Conservation (phyloP, 2,888 invertebrate species). For the Drosophila koepferae region DNA sequence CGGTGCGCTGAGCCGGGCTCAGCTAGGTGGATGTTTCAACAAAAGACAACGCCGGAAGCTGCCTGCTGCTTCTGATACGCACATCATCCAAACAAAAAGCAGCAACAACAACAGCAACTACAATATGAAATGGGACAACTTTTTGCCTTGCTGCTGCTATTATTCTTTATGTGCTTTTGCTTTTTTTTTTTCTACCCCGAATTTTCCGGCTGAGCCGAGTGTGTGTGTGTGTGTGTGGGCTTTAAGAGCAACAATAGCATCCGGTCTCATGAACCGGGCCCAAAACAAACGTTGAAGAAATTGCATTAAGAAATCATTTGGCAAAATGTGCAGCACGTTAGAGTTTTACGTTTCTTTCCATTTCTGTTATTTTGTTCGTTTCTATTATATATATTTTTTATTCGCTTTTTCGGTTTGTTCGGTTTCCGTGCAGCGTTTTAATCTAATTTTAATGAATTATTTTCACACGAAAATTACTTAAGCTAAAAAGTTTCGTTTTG, state of each 20-base stretch:
- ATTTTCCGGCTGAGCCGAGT: conserved; percentile 27
- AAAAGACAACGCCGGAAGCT: conserved; percentile 55
- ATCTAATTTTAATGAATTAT: conserved; percentile 77
- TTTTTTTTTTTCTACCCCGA: conserved; percentile 28
- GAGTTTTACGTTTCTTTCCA: conserved; percentile 23
- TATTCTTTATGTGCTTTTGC: conserved; percentile 67
- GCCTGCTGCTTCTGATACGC: conserved; percentile 42
- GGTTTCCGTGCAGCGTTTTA: conserved; percentile 39
- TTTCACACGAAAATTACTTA: conserved; percentile 61
- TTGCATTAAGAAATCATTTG: conserved; percentile 80
- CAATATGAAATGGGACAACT: conserved; percentile 28
- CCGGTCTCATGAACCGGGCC: conserved; percentile 36
- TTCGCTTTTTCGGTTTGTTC: conserved; percentile 13
- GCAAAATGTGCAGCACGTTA: conserved; percentile 47
- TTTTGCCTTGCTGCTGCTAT: conserved; percentile 46
- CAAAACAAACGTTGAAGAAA: conserved; percentile 44
- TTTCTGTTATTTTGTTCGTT: conserved; percentile 2
- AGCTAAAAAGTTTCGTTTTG: conserved; percentile 57
- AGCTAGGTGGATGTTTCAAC: conserved; percentile 40
- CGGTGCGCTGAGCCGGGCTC: conserved; percentile 26
- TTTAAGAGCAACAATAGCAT: conserved; percentile 63
- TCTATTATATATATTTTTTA: too few relatives aligned
- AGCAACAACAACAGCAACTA: conserved; percentile 1
- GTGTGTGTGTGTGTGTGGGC: conserved; percentile 18
- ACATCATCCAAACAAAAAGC: conserved; percentile 24